Evolutionary conservation across 2,888 invertebrate genomes (phyloP), one percentile per base, ranked within the genome.

Genomic region (Dasypogon diadema): DNA sequence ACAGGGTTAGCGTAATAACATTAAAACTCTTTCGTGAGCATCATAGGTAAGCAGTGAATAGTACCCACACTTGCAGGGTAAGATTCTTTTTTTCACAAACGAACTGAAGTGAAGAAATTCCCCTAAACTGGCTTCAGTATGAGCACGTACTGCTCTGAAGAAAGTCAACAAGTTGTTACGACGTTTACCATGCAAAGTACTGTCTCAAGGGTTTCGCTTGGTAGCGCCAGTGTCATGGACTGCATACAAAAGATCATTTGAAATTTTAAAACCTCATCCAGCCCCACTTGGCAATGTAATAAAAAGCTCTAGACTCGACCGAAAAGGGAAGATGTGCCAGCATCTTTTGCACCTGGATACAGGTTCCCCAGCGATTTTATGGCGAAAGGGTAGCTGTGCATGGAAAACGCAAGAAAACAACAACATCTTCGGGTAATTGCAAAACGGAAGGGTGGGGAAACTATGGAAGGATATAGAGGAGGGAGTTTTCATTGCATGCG

Each of bases 151-250:
- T 3, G 60, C 18, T 34, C 37, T 37, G 12, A 21, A 60, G 37
- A 60, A 60, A 60, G 60, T 60, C 60, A 60, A 60, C 60, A 60
- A 60, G 60, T 60, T 37, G 60, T 60, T 60, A 60, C 37, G 60
- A 60, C 60, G 21, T 21, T 60, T 37, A 30, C 60, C 60, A 60
- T 60, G 60, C 60, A 60, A 60, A 60, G 60, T 21, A 60, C 37
- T 34, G 60, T 60, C 60, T 60, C 60, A 21, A 60, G 60, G 26
- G 37, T 18, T 60, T 37, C 21, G 2, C 60, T 21, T 18, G 14
- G 18, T 34, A 34, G 37, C 14, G 18, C 6, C 21, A 8, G 37
- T 21, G 12, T 37, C 16, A 37, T 37, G 60, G 37, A 42, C 18
- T 18, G 37, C 60, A 60, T 60, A 42, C 60, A 60, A 60, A 60